Base-by-base conservation (phyloP, 2,113 vertebrate genomes). In the Chauna torquata region DNA sequence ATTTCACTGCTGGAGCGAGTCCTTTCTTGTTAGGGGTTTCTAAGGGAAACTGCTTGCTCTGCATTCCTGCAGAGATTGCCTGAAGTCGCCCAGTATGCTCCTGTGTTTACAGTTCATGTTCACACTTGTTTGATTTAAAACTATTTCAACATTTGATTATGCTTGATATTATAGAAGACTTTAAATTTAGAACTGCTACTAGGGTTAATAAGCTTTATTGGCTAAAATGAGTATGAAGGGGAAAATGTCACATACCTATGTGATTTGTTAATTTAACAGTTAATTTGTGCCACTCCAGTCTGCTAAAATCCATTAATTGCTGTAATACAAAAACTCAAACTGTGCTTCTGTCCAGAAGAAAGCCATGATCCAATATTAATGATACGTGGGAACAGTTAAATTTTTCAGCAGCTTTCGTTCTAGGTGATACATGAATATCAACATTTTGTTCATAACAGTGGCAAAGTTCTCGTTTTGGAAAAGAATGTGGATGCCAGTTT, bases 51-150 rank as follows among this genome's bases (percentile, higher is more conserved):
- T 85, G 77, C 94, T 95, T 74, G 9, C 62, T 76, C 86, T 85
- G 40, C 81, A 72, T 96, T 97, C 91, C 84, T 92, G 77, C 86
- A 59, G 58, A 76, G 49, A 83, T 82, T 89, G 62, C 82, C 78
- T 90, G 3, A 86, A 86, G 84, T 94, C 83, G 70, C 66, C 76
- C 17, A 3, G 3, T 59, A 0, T 34, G 55, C 27, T 69, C n/a
- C 54, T 17, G 32, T 91, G 86, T 80, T 90, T 94, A 32, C 70
- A 70, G 70, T 22, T 95, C 84, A 1, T 47, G 78, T 80, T 94
- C 50, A 32, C 19, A 11, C 84, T 96, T 88, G 94, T 55, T 88
- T 80, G 70, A 27, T 87, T 86, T 88, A 50, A 45, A 92, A 66
- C 66, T 91, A 3, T 84, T 92, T 58, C 54, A 87, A 14, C 45